Base-by-base conservation (phyloP, 2,888 invertebrate genomes). In the Glyphotaelius pellucidus region DNA sequence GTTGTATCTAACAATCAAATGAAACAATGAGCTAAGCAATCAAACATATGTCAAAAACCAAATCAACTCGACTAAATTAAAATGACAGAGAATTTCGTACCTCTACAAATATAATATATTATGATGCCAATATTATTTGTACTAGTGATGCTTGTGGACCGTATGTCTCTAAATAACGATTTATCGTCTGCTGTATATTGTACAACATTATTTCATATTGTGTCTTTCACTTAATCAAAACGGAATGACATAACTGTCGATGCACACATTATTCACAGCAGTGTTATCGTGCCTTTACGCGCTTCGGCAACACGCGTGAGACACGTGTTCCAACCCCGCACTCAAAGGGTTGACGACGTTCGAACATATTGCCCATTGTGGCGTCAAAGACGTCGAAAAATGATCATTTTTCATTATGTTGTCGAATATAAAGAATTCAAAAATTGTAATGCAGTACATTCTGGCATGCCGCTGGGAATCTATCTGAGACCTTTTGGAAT, bases 291-390 rank as follows among this genome's bases (percentile, higher is more conserved):
- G 91, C 80, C 32, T 81, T 88, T 81, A 91, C 88, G 88, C 80
- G 81, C 52, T 80, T 25, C 67, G 25, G 19, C 30, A 84, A 83
- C 91, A 91, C 91, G 91, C 79, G 91, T 42, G 30, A 15, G 84
- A n/a, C 91, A 91, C 89, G 91, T 91, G 91, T 67, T 42, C 15
- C n/a, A 52, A 83, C 32, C 42, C 12, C 91, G 84, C 84, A 91
- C 89, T 87, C 89, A 91, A 89, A 89, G 89, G 91, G 91, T 91
- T 91, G 81, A 42, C 38, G 19, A 42, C 67, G 52, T 32, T 38
- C 38, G 7, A 19, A 42, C 42, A 19, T 52, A 85, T 85, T 85
- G 85, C 38, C n/a, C 38, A 38, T 3, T n/a, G 38, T 38, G 3
- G 85, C 85, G 19, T 81, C 30, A 32, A 32, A 81, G 81, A 32